phyloP scores from a whole-genome alignment of 2,888 invertebrate species.

The Metallyticus violacea region DNA sequence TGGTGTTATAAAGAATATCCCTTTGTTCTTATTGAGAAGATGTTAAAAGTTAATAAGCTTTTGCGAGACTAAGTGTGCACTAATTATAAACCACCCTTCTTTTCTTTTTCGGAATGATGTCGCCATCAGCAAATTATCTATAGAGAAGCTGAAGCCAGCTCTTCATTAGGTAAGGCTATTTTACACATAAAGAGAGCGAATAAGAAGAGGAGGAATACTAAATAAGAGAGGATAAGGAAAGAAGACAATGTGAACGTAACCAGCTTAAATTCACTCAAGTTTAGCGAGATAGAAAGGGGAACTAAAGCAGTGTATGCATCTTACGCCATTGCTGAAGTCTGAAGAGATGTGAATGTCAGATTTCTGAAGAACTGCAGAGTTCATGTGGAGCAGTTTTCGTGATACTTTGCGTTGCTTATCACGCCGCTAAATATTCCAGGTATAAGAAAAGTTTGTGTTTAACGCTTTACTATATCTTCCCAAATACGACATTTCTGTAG shows the following conservation, averaged over 20 bases:
- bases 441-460: too few species aligned
- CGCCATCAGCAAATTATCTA: background rate
- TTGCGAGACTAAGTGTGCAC: background rate
- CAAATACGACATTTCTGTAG: too few species aligned
- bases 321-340: background rate
- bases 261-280: background rate
- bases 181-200: background rate
- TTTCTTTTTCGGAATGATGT: background rate
- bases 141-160: background rate
- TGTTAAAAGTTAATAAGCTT: background rate
- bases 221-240: background rate
- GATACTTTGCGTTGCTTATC: too few species aligned
- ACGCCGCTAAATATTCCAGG: too few species aligned
- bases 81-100: background rate
- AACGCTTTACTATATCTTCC: too few species aligned
- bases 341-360: background rate
- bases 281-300: background rate
- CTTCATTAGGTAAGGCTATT: background rate
- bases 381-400: too few species aligned
- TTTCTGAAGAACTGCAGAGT: background rate
- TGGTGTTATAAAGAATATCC: background rate
- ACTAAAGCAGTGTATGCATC: too few species aligned
- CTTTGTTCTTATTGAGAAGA: background rate
- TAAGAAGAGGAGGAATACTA: background rate
- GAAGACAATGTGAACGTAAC: background rate